Percentiles rank a stretch among this genome's conserved stretches.
Conservation (phyloP, 2,888 invertebrate genomes). For the Aporophyla nigra region DNA sequence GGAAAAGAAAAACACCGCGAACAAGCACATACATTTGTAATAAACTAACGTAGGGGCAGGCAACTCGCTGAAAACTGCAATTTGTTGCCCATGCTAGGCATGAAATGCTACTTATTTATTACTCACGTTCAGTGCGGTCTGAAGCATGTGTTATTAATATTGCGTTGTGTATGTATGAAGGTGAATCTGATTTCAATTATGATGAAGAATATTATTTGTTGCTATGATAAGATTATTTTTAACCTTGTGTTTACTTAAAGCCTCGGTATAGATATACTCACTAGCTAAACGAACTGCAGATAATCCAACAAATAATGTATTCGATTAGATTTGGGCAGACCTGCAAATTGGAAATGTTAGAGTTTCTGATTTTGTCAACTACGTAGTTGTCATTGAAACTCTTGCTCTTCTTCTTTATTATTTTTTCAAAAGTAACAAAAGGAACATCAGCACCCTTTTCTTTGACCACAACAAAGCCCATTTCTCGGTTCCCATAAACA, state of each 20-base stretch:
- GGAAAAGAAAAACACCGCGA: conserved; percentile 8
- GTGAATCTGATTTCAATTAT: neutral
- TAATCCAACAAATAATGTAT: neutral
- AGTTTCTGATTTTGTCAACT: neutral
- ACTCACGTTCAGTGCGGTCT: neutral
- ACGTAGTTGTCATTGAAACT: neutral
- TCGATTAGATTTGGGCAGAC: neutral
- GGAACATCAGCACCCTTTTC: neutral
- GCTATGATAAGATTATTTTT: neutral
- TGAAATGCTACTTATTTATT: conserved; percentile 44
- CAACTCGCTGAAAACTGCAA: conserved; percentile 41
- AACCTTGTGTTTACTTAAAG: neutral
- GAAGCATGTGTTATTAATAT: neutral
- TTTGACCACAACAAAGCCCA: conserved; percentile 19
- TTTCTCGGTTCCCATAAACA: conserved; percentile 47
- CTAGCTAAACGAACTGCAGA: neutral
- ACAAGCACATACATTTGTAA: conserved; percentile 42
- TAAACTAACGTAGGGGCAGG: conserved; percentile 25
- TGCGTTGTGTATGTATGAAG: neutral
- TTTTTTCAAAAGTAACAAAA: neutral
- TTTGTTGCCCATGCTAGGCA: conserved; percentile 23
- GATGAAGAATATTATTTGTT: neutral
- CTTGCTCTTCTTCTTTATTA: neutral
- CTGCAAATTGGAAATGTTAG: neutral
- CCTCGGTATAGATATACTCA: neutral